phyloP scores from a whole-genome alignment of 2,797 vertebrate genomes.

The Phrynocephalus vlangalii region DNA sequence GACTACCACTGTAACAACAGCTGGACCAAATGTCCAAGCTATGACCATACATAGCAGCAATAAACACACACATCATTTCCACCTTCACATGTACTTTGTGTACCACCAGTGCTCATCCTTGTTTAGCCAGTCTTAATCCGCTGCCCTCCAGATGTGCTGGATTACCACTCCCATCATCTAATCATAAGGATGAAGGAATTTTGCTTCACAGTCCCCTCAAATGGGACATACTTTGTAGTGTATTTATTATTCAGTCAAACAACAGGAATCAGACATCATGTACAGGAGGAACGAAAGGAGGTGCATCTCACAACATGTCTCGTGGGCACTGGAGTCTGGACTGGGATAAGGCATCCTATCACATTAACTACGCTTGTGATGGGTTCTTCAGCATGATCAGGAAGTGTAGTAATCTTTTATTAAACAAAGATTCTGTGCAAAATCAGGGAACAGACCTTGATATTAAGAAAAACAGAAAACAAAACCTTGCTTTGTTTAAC shows the following conservation, averaged over 20 bases:
- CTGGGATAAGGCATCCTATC: neutral
- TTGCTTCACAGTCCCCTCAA: neutral
- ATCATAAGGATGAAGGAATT: neutral
- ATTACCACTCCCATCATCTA: neutral
- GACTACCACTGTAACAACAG: neutral
- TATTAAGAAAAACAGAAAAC: neutral
- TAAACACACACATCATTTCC: neutral
- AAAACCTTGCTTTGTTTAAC: slow-evolving; percentile 5
- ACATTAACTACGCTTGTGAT: slow-evolving; percentile 22
- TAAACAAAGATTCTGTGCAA: neutral
- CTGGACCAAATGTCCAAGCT: too few species aligned
- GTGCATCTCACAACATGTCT: too few species aligned
- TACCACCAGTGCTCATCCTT: neutral
- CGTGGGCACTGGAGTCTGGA: neutral
- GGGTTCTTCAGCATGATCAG: neutral
- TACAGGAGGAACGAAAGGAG: too few species aligned
- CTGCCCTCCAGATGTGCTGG: neutral
- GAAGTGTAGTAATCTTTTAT: accelerated
- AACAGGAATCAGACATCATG: neutral
- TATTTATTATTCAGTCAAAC: neutral
- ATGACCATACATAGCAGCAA: neutral
- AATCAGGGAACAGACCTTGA: slow-evolving; percentile 8
- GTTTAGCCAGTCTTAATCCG: neutral
- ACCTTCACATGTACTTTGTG: neutral
- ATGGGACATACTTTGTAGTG: neutral